These are phyloP conservation scores for Hippocampus guttulatus DNA, from an alignment of 2,113 vertebrate genomes.

Conservation along the genomic window DNA sequence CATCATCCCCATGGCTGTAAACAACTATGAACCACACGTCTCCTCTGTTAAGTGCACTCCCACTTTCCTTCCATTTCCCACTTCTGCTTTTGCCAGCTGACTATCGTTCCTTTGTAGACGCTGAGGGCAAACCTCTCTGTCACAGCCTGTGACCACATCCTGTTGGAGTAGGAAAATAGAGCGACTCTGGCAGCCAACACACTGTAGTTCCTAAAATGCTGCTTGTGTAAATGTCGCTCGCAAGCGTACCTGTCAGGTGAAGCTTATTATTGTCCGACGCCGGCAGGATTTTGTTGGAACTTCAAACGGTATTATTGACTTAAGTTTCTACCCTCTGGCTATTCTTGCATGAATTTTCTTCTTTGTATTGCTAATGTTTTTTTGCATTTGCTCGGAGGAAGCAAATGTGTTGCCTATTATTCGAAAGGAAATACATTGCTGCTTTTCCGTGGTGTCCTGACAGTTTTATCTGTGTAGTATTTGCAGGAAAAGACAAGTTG, in stretches of 20 bases:
- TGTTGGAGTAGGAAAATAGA: slow-evolving; percentile 14
- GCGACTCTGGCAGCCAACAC: slow-evolving; percentile 1
- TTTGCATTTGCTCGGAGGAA: slow-evolving; percentile 4
- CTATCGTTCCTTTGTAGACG: slow-evolving; percentile 29
- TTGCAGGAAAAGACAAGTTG: neutral
- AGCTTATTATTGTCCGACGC: neutral
- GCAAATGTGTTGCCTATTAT: too few species aligned
- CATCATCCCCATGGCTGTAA: slow-evolving; percentile 8
- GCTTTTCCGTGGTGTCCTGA: neutral
- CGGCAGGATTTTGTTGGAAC: slow-evolving; percentile 12
- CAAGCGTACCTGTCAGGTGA: slow-evolving; percentile 13
- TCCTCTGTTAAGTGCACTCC: slow-evolving; percentile 34
- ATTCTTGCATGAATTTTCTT: slow-evolving; percentile 30
- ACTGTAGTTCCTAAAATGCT: neutral
- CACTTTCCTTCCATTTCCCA: slow-evolving; percentile 28
- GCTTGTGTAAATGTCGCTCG: neutral
- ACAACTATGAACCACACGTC: slow-evolving; percentile 35
- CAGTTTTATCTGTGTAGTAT: neutral
- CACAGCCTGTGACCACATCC: slow-evolving; percentile 30
- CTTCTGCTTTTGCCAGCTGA: slow-evolving; percentile 14
- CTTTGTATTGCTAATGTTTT: neutral
- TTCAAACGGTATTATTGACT: slow-evolving; percentile 32
- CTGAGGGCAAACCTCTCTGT: slow-evolving; percentile 23
- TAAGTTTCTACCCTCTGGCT: slow-evolving; percentile 13
- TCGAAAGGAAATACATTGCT: neutral